Percentiles rank a stretch among this genome's conserved stretches.
Conservation (phyloP, 2,888 invertebrate genomes). For the Eumacrocentrus americanus region DNA sequence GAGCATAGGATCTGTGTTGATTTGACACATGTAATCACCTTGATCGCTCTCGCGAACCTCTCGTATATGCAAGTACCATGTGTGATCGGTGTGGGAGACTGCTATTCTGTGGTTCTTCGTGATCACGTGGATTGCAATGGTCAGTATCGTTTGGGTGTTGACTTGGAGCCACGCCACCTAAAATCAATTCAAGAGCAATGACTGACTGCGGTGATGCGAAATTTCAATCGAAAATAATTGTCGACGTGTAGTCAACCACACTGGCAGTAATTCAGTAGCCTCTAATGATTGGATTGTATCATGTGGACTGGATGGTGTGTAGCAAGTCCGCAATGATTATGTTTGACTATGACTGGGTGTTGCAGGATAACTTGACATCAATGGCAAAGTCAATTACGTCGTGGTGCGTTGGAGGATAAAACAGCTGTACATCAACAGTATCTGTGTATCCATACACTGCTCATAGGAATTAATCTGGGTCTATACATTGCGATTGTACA, state of each 20-base stretch:
- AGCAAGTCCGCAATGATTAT: no score
- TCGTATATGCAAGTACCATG: constrained; percentile 82
- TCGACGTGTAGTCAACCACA: background rate
- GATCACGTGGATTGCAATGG: constrained; percentile 87
- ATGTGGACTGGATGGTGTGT: no score
- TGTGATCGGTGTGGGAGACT: constrained; percentile 78
- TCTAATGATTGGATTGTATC: no score
- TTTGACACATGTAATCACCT: constrained; percentile 84
- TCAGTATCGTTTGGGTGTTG: constrained; percentile 88
- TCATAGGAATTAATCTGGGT: no score
- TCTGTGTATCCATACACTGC: no score
- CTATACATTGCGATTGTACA: no score
- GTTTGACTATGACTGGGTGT: no score
- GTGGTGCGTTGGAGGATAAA: no score
- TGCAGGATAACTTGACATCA: no score
- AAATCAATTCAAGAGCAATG: constrained; percentile 31
- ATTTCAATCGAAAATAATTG: background rate
- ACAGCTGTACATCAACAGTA: no score
- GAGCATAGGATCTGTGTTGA: constrained; percentile 78
- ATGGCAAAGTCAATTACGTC: no score
- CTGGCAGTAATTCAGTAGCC: no score
- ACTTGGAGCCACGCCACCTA: constrained; percentile 91
- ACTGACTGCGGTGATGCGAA: background rate
- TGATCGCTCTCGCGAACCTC: constrained; percentile 81
- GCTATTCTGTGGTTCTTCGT: constrained; percentile 88